Conservation (phyloP, 2,888 invertebrate species). For the Pegoplata infirma region DNA sequence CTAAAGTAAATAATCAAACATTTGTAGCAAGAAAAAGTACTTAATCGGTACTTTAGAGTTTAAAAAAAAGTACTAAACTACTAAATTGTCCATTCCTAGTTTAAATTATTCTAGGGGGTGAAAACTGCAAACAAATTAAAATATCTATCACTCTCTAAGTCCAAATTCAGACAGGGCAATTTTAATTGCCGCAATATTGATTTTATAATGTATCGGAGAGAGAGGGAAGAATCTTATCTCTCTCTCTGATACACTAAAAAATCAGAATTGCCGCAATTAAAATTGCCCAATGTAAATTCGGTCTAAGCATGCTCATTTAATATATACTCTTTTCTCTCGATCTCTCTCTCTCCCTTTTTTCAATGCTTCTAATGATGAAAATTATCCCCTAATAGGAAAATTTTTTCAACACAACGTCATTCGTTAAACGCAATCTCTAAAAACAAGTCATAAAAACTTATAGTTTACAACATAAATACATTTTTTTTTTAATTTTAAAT, state of each 20-base stretch:
- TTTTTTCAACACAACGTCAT: slow-evolving; percentile 35
- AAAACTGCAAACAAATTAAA: neutral
- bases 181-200: no score
- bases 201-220: no score
- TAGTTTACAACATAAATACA: neutral
- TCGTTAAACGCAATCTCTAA: slow-evolving; percentile 37
- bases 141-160: neutral
- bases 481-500: neutral
- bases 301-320: neutral
- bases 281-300: no score
- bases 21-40: no score
- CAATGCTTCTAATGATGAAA: neutral
- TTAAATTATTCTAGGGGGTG: neutral
- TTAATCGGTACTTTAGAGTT: no score
- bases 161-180: no score
- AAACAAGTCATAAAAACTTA: slow-evolving; percentile 27
- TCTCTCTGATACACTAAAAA: no score
- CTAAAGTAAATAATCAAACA: no score
- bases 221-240: no score
- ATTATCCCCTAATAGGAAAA: slow-evolving; percentile 17
- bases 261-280: no score
- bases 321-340: slow-evolving; percentile 5
- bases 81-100: no score
- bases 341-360: neutral
- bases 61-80: no score